These are phyloP conservation scores for Morone chrysops DNA, from an alignment of 2,113 vertebrate genomes.

Conservation along the genomic window DNA sequence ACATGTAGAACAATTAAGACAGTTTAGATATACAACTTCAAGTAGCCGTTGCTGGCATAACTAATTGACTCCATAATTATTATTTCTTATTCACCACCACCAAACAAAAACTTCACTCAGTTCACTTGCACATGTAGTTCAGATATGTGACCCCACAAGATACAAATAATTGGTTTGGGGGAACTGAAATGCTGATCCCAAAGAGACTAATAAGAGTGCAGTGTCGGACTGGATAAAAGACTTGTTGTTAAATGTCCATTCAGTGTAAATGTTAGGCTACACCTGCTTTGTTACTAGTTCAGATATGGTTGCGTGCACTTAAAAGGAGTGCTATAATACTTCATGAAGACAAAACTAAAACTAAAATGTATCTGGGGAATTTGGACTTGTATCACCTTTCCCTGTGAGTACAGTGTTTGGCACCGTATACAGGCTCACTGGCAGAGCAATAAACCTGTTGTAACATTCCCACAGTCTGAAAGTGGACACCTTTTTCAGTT, in stretches of 20 bases:
- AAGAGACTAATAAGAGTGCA: background rate
- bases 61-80: background rate
- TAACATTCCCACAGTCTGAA: background rate
- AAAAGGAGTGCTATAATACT: background rate
- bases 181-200: background rate
- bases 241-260: background rate
- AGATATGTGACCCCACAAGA: no score
- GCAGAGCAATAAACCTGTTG: constrained; percentile 23
- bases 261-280: background rate
- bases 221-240: background rate
- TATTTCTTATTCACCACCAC: background rate
- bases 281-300: background rate
- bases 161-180: background rate
- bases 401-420: constrained; percentile 44
- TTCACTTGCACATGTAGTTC: no score
- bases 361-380: constrained; percentile 23
- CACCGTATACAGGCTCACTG: constrained; percentile 14
- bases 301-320: background rate
- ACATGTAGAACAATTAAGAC: background rate
- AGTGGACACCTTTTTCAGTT: background rate
- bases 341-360: constrained; percentile 14
- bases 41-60: background rate
- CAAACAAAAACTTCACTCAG: background rate
- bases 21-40: background rate
- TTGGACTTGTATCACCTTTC: constrained; percentile 15